Percentiles rank a stretch among this genome's conserved stretches.
Evolutionary conservation across 2,888 invertebrate species (phyloP).

Genomic region (Rotaria magnacalcarata): DNA sequence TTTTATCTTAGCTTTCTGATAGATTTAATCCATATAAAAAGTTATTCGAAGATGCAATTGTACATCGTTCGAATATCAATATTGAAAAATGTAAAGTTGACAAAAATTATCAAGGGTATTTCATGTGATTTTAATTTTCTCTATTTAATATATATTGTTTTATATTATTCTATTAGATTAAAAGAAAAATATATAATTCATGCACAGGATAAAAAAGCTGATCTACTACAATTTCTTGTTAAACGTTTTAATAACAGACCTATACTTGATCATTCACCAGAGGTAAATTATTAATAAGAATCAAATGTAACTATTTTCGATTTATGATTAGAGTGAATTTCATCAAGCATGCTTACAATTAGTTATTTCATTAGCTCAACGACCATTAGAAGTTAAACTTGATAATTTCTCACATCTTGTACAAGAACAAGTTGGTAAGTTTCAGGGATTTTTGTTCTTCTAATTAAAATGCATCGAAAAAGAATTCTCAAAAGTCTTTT

Average conservation of each 20-base stretch:
- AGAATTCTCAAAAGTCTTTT: too few species aligned
- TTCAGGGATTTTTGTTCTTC: too few species aligned
- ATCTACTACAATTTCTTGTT: neutral
- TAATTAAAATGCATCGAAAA: too few species aligned
- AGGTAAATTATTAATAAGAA: neutral
- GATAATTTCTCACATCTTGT: constrained; percentile 7
- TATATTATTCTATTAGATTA: neutral
- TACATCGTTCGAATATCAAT: constrained; percentile 22
- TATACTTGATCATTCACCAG: neutral
- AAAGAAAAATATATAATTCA: constrained; percentile 30
- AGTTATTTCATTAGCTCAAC: neutral
- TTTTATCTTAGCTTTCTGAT: neutral
- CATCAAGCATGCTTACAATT: constrained; percentile 28
- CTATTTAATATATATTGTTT: neutral
- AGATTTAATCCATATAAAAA: constrained; percentile 28
- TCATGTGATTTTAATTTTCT: neutral
- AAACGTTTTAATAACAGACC: constrained; percentile 28
- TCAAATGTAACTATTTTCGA: neutral
- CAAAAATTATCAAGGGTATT: neutral
- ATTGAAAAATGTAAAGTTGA: constrained; percentile 12
- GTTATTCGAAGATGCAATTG: constrained; percentile 18
- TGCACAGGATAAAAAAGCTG: constrained; percentile 22
- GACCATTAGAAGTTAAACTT: neutral
- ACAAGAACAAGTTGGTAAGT: neutral
- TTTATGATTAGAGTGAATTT: neutral